Evolutionary conservation across 1,140 invertebrate genomes (phyloP).

Genomic region (Paralvinella palmiformis): DNA sequence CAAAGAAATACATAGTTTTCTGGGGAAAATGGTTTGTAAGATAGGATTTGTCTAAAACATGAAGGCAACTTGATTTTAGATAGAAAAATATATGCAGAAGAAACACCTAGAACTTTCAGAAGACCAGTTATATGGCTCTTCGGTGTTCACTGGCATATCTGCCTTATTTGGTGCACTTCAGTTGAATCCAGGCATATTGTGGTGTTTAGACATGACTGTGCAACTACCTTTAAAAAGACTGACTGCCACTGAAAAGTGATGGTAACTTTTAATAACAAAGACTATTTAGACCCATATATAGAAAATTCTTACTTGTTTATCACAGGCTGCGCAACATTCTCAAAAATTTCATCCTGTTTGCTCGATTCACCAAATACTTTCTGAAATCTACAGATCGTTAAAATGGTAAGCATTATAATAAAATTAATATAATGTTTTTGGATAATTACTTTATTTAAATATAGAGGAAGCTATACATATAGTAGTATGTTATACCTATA

Average conservation of each 20-base stretch:
- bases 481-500: not conserved
- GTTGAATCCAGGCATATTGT: not conserved
- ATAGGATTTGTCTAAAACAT: not conserved
- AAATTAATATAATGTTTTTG: not conserved
- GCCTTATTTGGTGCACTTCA: not conserved
- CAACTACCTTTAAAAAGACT: not conserved
- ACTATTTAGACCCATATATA: not conserved
- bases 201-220: not conserved
- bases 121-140: not conserved
- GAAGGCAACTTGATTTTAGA: not conserved
- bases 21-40: not conserved
- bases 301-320: constrained; percentile 45
- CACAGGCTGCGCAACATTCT: constrained; percentile 45
- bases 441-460: not conserved
- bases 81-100: not conserved
- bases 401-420: constrained; percentile 6
- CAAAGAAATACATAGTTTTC: not conserved
- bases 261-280: not conserved
- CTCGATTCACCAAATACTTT: constrained; percentile 45
- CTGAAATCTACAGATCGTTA: constrained; percentile 35
- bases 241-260: not conserved
- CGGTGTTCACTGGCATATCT: not conserved
- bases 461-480: not conserved
- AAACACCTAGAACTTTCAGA: not conserved
- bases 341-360: constrained; percentile 49